Evolutionary conservation across 2,797 vertebrate genomes (phyloP).

Genomic region (Myotis daubentonii): DNA sequence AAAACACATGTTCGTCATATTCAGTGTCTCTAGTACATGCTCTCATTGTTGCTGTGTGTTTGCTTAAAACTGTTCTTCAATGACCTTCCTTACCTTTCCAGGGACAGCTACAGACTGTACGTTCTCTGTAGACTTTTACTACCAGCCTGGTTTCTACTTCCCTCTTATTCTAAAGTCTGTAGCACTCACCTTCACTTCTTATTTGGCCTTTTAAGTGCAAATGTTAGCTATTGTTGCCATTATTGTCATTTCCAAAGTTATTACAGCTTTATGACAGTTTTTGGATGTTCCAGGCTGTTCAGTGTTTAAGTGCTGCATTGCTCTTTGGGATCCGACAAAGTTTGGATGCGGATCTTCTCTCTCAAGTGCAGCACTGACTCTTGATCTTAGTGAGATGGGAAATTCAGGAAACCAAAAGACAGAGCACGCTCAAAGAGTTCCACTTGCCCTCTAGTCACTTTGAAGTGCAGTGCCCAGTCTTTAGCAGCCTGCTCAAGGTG

Average conservation of each 20-base stretch:
- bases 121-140: not conserved
- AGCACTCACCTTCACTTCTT: not conserved
- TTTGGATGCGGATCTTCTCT: not conserved
- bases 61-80: not conserved
- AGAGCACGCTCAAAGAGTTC: not conserved
- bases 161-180: not conserved
- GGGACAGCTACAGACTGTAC: not conserved
- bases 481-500: not conserved
- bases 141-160: not conserved
- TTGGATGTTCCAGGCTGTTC: not conserved
- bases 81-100: not conserved
- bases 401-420: not conserved
- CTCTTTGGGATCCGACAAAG: not conserved
- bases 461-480: not conserved
- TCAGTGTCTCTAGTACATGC: not conserved
- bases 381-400: not conserved
- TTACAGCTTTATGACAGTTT: not conserved
- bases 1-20: fast-evolving
- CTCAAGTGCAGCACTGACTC: not conserved
- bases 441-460: not conserved
- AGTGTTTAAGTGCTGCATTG: not conserved
- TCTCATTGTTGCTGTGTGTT: not conserved
- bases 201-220: not conserved
- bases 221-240: not conserved
- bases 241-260: not conserved